Evolutionary conservation across 2,113 vertebrate genomes (phyloP).

Genomic region (Sylvietta virens): DNA sequence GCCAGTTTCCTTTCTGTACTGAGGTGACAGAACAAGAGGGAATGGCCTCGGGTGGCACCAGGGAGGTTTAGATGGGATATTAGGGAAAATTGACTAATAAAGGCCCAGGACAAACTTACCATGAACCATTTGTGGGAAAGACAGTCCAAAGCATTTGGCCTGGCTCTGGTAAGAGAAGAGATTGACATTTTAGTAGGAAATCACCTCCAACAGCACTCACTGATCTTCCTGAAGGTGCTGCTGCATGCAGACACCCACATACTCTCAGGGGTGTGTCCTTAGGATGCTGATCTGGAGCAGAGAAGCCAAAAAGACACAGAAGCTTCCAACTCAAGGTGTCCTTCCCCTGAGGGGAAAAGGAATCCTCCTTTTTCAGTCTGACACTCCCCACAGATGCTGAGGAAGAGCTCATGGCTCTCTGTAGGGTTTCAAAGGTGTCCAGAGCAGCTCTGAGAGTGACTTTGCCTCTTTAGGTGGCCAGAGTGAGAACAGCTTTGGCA

Average conservation of each 20-base stretch:
- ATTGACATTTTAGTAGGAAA: not conserved
- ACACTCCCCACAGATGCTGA: not conserved
- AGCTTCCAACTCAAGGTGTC: not conserved
- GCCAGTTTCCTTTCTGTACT: not conserved
- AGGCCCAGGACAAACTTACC: conserved; percentile 18
- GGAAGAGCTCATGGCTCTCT: not conserved
- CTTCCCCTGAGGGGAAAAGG: not conserved
- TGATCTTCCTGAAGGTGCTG: not conserved
- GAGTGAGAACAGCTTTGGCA: not conserved
- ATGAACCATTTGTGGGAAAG: conserved; percentile 62
- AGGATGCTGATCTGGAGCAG: not conserved
- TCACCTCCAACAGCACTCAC: not conserved
- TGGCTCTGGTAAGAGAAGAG: conserved; percentile 22
- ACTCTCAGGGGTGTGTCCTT: not conserved
- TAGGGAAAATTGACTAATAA: not conserved
- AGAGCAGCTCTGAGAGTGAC: not conserved
- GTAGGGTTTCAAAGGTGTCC: fast-evolving
- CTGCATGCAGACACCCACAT: fast-evolving
- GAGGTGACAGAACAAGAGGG: fast-evolving
- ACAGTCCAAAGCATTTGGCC: conserved; percentile 49
- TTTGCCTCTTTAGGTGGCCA: not conserved
- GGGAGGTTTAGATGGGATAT: not conserved
- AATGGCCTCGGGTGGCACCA: not conserved
- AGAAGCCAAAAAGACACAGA: not conserved
- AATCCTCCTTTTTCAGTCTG: not conserved